Percentiles rank a stretch among this genome's conserved stretches.
Evolutionary conservation across 2,113 vertebrate genomes (phyloP).

Genomic region (Odobenus rosmarus): DNA sequence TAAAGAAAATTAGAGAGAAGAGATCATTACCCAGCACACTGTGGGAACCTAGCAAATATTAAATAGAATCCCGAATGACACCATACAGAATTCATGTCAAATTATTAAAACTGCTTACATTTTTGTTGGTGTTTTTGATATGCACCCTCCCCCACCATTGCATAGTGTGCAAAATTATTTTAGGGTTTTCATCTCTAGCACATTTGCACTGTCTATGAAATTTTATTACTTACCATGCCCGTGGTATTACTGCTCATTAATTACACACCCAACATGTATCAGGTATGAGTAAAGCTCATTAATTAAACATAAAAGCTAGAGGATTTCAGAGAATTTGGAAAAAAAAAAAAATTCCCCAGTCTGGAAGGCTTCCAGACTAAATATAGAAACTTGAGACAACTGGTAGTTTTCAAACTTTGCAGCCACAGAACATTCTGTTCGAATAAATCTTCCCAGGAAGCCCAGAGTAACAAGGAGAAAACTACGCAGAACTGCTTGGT

Average conservation of each 20-base stretch:
- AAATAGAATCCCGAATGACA: background rate
- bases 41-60: background rate
- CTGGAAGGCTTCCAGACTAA: conserved; percentile 37
- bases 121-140: background rate
- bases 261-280: background rate
- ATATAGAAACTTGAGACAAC: conserved; percentile 36
- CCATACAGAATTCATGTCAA: background rate
- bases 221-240: background rate
- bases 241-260: background rate
- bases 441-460: background rate
- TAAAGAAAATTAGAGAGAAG: conserved; percentile 29
- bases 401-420: conserved; percentile 27
- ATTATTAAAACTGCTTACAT: background rate
- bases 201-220: background rate
- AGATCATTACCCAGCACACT: background rate
- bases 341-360: accelerated
- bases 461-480: background rate
- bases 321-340: background rate
- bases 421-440: conserved; percentile 8
- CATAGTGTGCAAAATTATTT: background rate
- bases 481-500: background rate
- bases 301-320: conserved; percentile 31
- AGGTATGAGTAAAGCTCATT: background rate
- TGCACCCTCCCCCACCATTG: background rate
- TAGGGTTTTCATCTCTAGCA: background rate